Conservation (phyloP, 2,113 vertebrate genomes). For the Charadrius vociferus region DNA sequence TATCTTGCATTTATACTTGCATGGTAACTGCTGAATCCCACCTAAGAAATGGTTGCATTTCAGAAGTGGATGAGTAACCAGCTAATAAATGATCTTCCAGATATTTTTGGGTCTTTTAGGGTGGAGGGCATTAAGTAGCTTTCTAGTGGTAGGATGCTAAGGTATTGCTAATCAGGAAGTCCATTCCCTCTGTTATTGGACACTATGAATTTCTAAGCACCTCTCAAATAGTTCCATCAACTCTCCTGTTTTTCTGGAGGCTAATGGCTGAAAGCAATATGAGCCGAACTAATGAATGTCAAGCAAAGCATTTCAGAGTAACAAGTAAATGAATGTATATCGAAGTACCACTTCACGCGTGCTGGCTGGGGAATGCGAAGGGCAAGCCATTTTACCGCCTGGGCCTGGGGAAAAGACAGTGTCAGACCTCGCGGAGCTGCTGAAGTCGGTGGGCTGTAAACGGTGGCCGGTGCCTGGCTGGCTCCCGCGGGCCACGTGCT, state of each 20-base stretch:
- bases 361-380: background rate
- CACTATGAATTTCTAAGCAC: background rate
- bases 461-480: accelerated
- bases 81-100: background rate
- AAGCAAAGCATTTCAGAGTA: background rate
- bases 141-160: background rate
- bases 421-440: background rate
- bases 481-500: accelerated
- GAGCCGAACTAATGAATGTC: background rate
- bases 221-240: background rate
- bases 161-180: background rate
- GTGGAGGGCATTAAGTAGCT: background rate
- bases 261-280: background rate
- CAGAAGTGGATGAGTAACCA: background rate
- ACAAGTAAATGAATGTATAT: background rate
- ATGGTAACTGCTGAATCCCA: background rate
- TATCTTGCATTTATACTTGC: background rate
- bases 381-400: background rate
- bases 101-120: background rate
- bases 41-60: background rate
- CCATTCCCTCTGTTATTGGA: background rate
- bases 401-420: accelerated
- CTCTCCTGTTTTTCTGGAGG: background rate
- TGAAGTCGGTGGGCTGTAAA: background rate
- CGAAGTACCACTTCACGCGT: background rate